phyloP scores from a whole-genome alignment of 2,888 invertebrate genomes.

The Bombyx huttoni region DNA sequence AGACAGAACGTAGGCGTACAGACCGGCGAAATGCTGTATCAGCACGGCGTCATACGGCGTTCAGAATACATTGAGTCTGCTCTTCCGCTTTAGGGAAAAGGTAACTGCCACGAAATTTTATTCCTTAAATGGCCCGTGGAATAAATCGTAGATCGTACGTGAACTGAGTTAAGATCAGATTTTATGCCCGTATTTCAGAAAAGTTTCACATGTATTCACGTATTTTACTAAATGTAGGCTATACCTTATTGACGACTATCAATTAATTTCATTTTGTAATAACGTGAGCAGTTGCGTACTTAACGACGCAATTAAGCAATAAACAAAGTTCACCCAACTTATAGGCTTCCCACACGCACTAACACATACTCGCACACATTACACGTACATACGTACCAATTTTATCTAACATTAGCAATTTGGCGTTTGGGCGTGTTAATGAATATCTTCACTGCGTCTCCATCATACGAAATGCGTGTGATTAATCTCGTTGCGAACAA shows the following conservation, averaged over 20 bases:
- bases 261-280: background rate
- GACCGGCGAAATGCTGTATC: slow-evolving; percentile 29
- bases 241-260: background rate
- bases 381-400: background rate
- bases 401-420: slow-evolving; percentile 13
- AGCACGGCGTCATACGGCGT: slow-evolving; percentile 45
- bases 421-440: slow-evolving; percentile 37
- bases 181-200: background rate
- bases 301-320: background rate
- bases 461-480: slow-evolving; percentile 52
- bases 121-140: slow-evolving; percentile 46
- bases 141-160: slow-evolving; percentile 57
- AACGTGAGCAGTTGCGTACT: background rate
- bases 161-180: slow-evolving; percentile 32
- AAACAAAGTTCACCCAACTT: slow-evolving; percentile 2
- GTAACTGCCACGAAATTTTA: slow-evolving; percentile 49
- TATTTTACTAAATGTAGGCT: background rate
- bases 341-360: background rate
- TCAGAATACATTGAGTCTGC: slow-evolving; percentile 40
- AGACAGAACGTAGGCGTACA: background rate
- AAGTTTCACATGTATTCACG: slow-evolving; percentile 1
- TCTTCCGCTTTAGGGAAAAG: slow-evolving; percentile 44
- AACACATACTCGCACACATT: background rate
- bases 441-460: slow-evolving; percentile 49
- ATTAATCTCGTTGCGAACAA: slow-evolving; percentile 64